Evolutionary conservation across 2,113 vertebrate species (phyloP).

Genomic region (Chloroceryle aenea): DNA sequence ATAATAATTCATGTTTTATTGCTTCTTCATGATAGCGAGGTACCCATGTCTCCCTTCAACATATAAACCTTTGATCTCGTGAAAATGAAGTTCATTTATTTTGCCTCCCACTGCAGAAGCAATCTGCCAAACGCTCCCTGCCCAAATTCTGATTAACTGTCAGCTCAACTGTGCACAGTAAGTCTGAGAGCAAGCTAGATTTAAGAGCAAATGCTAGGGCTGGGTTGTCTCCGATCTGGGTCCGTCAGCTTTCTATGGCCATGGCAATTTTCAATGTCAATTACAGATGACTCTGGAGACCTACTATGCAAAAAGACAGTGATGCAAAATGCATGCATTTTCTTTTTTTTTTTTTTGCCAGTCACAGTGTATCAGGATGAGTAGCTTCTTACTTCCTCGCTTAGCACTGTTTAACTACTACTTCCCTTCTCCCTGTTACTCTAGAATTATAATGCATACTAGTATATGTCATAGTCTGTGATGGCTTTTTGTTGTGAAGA

Average conservation of each 20-base stretch:
- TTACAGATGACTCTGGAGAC: neutral
- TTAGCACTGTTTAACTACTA: neutral
- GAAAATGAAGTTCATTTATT: slow-evolving; percentile 32
- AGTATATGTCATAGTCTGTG: neutral
- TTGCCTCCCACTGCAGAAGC: neutral
- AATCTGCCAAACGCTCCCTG: neutral
- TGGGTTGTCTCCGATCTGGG: neutral
- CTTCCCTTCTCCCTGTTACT: neutral
- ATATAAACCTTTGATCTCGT: neutral
- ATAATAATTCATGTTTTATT: slow-evolving; percentile 36
- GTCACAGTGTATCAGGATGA: fast-evolving
- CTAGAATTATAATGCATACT: neutral
- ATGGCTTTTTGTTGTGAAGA: neutral
- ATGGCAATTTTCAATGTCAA: neutral
- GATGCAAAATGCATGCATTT: neutral
- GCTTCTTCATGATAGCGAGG: neutral
- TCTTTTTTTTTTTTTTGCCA: neutral
- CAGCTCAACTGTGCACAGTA: neutral
- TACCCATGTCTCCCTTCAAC: neutral
- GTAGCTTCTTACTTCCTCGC: neutral
- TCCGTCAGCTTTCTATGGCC: neutral
- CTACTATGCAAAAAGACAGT: neutral
- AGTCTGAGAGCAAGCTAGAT: neutral
- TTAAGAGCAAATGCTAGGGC: neutral
- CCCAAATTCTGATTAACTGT: neutral